Percentiles rank a stretch among this genome's conserved stretches.
Evolutionary conservation across 2,113 vertebrate genomes (phyloP).

Genomic region (Elachura formosa): DNA sequence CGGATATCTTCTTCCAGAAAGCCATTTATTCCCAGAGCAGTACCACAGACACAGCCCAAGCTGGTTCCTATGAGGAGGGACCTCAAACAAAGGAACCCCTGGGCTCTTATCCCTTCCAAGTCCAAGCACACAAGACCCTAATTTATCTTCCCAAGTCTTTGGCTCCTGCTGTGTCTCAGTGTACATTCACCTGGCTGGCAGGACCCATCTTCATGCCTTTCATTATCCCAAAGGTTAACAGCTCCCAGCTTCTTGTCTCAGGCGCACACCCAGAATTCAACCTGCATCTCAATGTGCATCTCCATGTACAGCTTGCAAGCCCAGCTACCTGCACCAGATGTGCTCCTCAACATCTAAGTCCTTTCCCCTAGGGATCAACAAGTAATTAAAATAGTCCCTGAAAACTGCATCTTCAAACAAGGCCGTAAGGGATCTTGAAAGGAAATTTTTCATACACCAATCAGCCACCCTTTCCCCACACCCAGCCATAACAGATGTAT

Average conservation of each 20-base stretch:
- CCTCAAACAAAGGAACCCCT: rapidly evolving
- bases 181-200: neutral
- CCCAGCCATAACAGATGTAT: neutral
- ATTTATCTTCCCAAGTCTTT: rapidly evolving
- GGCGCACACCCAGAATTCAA: neutral
- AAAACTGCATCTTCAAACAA: neutral
- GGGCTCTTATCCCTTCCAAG: neutral
- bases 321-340: neutral
- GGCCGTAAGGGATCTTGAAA: neutral
- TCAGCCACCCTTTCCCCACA: neutral
- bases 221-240: neutral
- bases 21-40: neutral
- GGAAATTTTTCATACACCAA: neutral
- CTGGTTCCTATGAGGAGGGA: neutral
- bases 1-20: rapidly evolving
- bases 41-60: neutral
- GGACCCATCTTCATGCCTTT: neutral
- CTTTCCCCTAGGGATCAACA: neutral
- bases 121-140: rapidly evolving
- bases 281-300: neutral
- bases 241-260: neutral
- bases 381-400: neutral
- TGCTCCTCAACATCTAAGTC: neutral
- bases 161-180: neutral
- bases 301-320: rapidly evolving